A percentile compares a stretch with the other conserved stretches of the same genome.
Evolutionary conservation across 2,888 invertebrate genomes (phyloP).

Genomic region (Ectropis crepuscularia): DNA sequence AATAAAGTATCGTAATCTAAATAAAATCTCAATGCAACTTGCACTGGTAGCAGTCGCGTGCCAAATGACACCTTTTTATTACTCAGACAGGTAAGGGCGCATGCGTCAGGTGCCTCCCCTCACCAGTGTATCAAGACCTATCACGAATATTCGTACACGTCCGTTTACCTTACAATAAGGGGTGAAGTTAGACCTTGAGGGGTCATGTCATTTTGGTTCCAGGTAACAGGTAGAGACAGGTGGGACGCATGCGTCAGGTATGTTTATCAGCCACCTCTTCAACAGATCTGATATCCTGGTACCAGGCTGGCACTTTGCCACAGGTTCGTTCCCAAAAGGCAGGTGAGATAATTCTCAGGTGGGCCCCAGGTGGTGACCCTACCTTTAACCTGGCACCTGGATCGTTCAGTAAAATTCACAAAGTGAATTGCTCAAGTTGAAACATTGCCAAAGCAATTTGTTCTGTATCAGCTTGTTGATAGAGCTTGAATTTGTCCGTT

Average conservation of each 20-base stretch:
- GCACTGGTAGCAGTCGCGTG: conserved; percentile 49
- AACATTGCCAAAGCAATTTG: background rate
- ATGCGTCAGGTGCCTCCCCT: conserved; percentile 50
- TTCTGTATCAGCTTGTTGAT: background rate
- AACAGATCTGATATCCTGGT: conserved; percentile 67
- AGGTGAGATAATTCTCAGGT: conserved; percentile 67
- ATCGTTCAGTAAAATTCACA: conserved; percentile 14
- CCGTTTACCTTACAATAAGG: conserved; percentile 35
- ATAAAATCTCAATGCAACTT: conserved; percentile 36
- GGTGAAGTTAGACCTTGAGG: conserved; percentile 36
- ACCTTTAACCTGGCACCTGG: conserved; percentile 37
- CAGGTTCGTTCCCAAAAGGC: conserved; percentile 79
- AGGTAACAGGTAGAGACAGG: conserved; percentile 69
- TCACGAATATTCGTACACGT: conserved; percentile 46
- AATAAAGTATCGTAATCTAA: conserved; percentile 14
- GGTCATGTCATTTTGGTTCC: conserved; percentile 55
- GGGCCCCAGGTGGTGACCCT: conserved; percentile 64
- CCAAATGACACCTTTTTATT: conserved; percentile 45
- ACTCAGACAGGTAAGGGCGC: conserved; percentile 54
- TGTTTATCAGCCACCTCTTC: conserved; percentile 55
- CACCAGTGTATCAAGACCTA: conserved; percentile 44
- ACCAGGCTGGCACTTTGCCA: conserved; percentile 84
- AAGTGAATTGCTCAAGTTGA: conserved; percentile 5
- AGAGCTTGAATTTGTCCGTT: conserved; percentile 5
- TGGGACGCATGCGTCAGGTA: conserved; percentile 82